Conservation (phyloP, 1,140 invertebrate species). For the Drosophila nasuta region DNA sequence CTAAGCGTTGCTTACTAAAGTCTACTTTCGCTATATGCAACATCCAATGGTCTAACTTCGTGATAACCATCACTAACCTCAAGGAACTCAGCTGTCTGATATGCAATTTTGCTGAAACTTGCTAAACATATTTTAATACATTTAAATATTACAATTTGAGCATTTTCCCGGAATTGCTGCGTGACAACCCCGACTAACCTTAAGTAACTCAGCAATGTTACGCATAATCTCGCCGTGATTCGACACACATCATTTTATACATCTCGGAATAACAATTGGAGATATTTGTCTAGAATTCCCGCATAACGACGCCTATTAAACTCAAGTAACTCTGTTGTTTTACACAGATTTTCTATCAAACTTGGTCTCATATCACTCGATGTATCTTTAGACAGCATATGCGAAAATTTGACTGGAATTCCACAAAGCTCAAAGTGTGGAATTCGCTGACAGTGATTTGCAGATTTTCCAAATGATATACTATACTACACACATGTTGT, state of each 20-base stretch:
- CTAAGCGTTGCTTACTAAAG: not conserved
- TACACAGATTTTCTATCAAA: not conserved
- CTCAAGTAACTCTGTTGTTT: not conserved
- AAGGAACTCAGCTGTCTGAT: not conserved
- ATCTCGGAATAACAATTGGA: not conserved
- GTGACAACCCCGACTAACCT: not conserved
- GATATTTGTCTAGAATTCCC: not conserved
- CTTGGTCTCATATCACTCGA: not conserved
- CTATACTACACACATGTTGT: not conserved
- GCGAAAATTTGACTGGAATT: not conserved
- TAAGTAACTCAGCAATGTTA: not conserved
- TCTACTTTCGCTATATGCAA: no score
- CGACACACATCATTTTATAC: not conserved
- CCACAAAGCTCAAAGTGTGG: conserved; percentile 4
- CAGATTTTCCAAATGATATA: conserved; percentile 16
- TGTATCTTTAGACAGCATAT: not conserved
- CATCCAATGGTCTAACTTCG: not conserved
- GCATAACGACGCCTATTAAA: not conserved
- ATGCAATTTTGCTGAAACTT: not conserved
- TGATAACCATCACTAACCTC: not conserved
- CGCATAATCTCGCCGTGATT: not conserved
- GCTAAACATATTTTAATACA: not conserved
- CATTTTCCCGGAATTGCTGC: no score
- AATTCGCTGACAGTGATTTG: conserved; percentile 6
- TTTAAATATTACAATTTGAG: not conserved